Conservation (phyloP, 2,797 vertebrate genomes). For the Falco rusticolus region DNA sequence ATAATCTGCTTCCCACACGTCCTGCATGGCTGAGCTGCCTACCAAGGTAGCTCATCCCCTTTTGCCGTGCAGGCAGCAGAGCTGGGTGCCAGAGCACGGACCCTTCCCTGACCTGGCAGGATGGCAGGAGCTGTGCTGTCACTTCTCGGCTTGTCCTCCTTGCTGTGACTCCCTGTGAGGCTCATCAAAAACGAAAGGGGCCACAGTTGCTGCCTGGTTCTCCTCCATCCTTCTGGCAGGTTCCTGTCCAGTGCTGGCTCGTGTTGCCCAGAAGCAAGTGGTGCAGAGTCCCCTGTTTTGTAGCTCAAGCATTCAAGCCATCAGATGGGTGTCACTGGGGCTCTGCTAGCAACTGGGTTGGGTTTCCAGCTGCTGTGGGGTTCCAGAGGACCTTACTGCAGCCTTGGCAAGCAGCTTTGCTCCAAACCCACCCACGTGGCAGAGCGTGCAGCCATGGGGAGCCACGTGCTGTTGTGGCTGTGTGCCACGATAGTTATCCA, state of each 20-base stretch:
- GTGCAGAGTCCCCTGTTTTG: background rate
- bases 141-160: background rate
- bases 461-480: fast-evolving
- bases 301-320: background rate
- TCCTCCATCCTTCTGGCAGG: background rate
- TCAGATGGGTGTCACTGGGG: background rate
- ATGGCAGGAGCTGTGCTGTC: background rate
- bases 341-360: background rate
- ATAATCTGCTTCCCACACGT: background rate
- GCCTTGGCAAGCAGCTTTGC: background rate
- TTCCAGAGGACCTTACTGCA: background rate
- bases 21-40: background rate
- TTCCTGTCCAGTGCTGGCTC: background rate
- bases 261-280: fast-evolving
- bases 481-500: too few relatives aligned
- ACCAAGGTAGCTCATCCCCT: background rate
- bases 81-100: background rate
- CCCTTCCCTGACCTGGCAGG: too few relatives aligned
- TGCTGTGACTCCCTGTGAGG: background rate
- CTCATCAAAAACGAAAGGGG: background rate
- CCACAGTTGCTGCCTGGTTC: background rate
- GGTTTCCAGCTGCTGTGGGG: background rate
- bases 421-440: background rate
- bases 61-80: background rate
- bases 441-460: background rate